Percentiles rank a stretch among this genome's conserved stretches.
These are phyloP conservation scores for Rhodeus uyekii DNA, from an alignment of 2,797 vertebrate genomes.

Conservation along the genomic window DNA sequence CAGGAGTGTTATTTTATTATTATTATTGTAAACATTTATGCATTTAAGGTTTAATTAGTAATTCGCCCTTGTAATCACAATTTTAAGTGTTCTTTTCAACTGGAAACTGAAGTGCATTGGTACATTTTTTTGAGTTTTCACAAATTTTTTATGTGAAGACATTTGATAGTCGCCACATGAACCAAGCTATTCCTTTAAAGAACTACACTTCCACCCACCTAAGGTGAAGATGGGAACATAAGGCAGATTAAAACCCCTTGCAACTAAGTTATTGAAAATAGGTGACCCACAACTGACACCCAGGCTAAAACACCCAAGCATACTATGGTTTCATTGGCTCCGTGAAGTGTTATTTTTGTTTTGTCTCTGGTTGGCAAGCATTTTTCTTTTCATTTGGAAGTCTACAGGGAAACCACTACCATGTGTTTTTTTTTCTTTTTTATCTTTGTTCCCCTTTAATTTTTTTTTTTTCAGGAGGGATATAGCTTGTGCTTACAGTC, in stretches of 20 bases:
- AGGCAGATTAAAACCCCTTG: neutral
- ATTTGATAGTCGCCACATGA: neutral
- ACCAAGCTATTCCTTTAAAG: neutral
- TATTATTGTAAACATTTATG: no score
- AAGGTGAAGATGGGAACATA: neutral
- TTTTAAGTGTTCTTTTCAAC: neutral
- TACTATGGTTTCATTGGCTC: neutral
- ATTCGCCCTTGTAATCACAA: neutral
- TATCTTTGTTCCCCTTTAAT: slow-evolving; percentile 12
- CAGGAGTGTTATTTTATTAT: no score
- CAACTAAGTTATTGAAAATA: slow-evolving; percentile 10
- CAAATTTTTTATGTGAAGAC: neutral
- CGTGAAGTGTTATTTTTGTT: neutral
- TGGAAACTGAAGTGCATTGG: neutral
- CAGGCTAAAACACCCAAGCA: neutral
- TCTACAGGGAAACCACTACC: neutral
- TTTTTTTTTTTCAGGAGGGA: neutral
- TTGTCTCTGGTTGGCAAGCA: neutral
- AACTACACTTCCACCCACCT: neutral
- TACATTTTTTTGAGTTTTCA: neutral
- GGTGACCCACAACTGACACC: slow-evolving; percentile 6
- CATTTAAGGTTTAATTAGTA: neutral
- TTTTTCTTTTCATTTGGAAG: slow-evolving; percentile 23
- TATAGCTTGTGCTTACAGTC: neutral
- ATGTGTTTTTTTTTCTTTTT: neutral